Percentiles rank a stretch among this genome's conserved stretches.
These are phyloP conservation scores for Phthorimaea operculella DNA, from an alignment of 1,140 invertebrate species.

Conservation along the genomic window DNA sequence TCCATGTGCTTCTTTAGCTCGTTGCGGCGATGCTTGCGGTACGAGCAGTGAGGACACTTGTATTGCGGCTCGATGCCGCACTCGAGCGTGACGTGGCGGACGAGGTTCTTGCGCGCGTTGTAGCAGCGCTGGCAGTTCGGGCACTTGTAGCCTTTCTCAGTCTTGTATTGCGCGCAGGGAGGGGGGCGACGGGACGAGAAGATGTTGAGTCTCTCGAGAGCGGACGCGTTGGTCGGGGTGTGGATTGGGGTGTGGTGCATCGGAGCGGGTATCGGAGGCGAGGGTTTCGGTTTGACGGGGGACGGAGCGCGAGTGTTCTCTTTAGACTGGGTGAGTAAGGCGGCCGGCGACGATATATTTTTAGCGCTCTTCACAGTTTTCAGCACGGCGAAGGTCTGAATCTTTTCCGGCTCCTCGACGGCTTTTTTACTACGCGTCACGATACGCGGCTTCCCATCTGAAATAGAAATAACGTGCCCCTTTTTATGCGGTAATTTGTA, in stretches of 20 bases:
- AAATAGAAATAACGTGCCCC: slow-evolving; percentile 36
- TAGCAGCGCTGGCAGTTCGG: slow-evolving; percentile 69
- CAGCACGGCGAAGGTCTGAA: slow-evolving; percentile 47
- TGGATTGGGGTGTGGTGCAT: not conserved
- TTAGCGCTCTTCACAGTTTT: slow-evolving; percentile 35
- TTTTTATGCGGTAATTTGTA: not conserved
- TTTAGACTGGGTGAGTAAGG: not conserved
- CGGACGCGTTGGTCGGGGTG: not conserved
- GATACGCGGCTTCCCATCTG: slow-evolving; percentile 48
- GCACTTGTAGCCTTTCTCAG: slow-evolving; percentile 58
- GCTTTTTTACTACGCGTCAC: slow-evolving; percentile 54
- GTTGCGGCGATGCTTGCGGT: slow-evolving; percentile 65
- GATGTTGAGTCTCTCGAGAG: slow-evolving; percentile 22
- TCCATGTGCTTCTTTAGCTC: slow-evolving; percentile 69
- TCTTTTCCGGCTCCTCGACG: slow-evolving; percentile 30
- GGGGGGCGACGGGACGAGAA: slow-evolving; percentile 34
- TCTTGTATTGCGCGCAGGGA: slow-evolving; percentile 59
- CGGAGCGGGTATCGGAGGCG: slow-evolving; percentile 1
- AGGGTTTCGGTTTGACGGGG: slow-evolving; percentile 8
- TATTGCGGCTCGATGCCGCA: slow-evolving; percentile 76
- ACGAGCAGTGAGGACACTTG: slow-evolving; percentile 72
- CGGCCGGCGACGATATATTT: not conserved
- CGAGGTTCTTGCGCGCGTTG: slow-evolving; percentile 71
- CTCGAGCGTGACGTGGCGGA: slow-evolving; percentile 74
- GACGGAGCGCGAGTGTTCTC: not conserved